Evolutionary conservation across 2,797 vertebrate species (phyloP), one percentile per base, ranked within the genome.

Genomic region (Crossoptilon crossoptilon): DNA sequence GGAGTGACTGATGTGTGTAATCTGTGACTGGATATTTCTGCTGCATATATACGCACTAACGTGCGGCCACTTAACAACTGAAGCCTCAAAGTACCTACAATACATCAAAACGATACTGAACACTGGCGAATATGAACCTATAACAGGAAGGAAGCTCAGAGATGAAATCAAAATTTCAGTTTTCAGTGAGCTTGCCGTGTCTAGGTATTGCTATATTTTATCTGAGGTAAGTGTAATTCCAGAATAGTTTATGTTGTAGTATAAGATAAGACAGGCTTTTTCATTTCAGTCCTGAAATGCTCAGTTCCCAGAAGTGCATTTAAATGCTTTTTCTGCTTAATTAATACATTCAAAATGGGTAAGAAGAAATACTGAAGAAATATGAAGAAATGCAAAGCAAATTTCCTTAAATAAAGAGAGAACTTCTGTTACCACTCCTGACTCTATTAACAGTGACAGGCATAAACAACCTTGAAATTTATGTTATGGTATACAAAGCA

Each of bases 1-100:
- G 85, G 70, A 87, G 68, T 95, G 95, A 96, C 74, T 84, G 89
- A 96, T 95, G 93, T 43, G 49, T 71, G 77, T 82, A 92, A 82
- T 95, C 92, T 92, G 63, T 73, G 78, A 68, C 87, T 70, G 68
- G 87, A 86, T 92, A 86, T 83, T 91, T 91, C 92, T 96, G 74
- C 68, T 84, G 56, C 69, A 79, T 93, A 95, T 91, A 81, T 53
- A 69, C 76, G 68, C 83, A 92, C 87, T 95, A 92, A 92, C 84
- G 46, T 78, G 75, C 3, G 70, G 93, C 90, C 84, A 87, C 91
- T 92, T 84, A 92, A 84, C 64, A 78, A 82, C 49, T 43, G 41
- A 85, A 90, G 55, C 80, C 76, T 70, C 94, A 80, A 85, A 93
- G 73, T 48, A 71, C 24, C 76, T 68, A 59, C 74, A 35, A 92